Conservation (phyloP, 2,797 vertebrate species). For the Pseudomugil gertrudae region DNA sequence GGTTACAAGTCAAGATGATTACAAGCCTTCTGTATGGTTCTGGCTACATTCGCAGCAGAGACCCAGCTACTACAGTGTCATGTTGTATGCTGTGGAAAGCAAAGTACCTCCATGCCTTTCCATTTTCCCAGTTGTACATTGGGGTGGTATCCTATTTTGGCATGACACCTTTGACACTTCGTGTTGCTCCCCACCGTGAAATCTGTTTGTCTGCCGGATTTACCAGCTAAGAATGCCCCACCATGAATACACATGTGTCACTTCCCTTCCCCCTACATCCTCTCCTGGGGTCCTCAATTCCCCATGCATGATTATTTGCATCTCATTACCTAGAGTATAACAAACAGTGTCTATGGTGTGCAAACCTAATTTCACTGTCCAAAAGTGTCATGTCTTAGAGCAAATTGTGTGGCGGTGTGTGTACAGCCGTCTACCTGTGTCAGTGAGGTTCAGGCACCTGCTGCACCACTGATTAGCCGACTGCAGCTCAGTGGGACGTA, state of each 20-base stretch:
- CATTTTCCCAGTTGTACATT: slow-evolving; percentile 31
- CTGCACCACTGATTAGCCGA: slow-evolving; percentile 71
- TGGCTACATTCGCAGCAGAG: background rate
- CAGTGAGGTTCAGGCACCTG: slow-evolving; percentile 67
- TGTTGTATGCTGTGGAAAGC: slow-evolving; percentile 30
- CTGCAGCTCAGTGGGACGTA: slow-evolving; percentile 48
- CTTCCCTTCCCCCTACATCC: slow-evolving; percentile 51
- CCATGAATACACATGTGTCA: slow-evolving; percentile 59
- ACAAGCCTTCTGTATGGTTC: background rate
- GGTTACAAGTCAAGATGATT: slow-evolving; percentile 15
- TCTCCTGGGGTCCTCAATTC: slow-evolving; percentile 67
- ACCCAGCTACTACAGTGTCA: slow-evolving; percentile 12
- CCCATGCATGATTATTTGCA: slow-evolving; percentile 79
- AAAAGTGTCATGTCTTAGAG: slow-evolving; percentile 42
- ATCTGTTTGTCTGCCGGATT: slow-evolving; percentile 75
- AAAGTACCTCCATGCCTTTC: slow-evolving; percentile 23
- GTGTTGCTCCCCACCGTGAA: slow-evolving; percentile 72
- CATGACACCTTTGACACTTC: slow-evolving; percentile 62
- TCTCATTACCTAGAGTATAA: slow-evolving; percentile 75
- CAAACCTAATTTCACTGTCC: slow-evolving; percentile 52
- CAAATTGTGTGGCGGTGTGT: slow-evolving; percentile 38
- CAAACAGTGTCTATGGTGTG: slow-evolving; percentile 43
- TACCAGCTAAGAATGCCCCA: slow-evolving; percentile 59
- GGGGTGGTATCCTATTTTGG: slow-evolving; percentile 59
- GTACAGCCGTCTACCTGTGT: slow-evolving; percentile 51